A percentile compares a stretch with the other conserved stretches of the same genome.
Conservation (phyloP, 2,888 invertebrate genomes). For the Andrena bucephala region DNA sequence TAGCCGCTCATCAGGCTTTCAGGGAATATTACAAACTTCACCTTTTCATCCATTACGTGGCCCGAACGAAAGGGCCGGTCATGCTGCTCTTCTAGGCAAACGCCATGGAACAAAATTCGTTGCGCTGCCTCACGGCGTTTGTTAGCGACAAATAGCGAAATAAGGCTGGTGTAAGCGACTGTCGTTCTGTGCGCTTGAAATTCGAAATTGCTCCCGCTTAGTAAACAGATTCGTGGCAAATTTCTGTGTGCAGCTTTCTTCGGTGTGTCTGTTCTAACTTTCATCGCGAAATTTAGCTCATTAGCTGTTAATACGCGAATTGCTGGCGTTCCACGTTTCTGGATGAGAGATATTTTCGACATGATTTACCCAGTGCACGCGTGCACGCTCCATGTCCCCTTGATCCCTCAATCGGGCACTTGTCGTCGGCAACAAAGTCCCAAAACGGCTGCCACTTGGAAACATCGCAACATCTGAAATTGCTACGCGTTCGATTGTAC, state of each 20-base stretch:
- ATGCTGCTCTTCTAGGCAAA: neutral
- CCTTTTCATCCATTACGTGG: constrained; percentile 70
- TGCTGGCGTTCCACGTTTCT: neutral
- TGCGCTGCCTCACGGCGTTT: neutral
- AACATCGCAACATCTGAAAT: constrained; percentile 42
- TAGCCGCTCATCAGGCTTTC: constrained; percentile 69
- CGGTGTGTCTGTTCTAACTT: too few species aligned
- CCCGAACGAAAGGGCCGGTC: constrained; percentile 50
- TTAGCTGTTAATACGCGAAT: too few species aligned
- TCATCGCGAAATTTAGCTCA: too few species aligned
- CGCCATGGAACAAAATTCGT: neutral
- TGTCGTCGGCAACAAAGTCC: constrained; percentile 31
- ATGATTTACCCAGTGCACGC: neutral
- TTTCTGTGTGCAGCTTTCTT: too few species aligned
- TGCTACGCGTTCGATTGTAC: constrained; percentile 38
- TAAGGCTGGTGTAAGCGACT: neutral
- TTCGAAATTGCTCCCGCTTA: too few species aligned
- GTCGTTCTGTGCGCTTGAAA: too few species aligned
- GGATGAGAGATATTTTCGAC: neutral
- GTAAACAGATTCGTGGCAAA: too few species aligned
- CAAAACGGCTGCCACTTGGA: neutral
- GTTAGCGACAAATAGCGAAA: neutral
- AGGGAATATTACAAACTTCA: constrained; percentile 72
- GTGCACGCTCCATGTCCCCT: neutral
- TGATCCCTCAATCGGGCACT: constrained; percentile 35